A percentile compares a stretch with the other conserved stretches of the same genome.
phyloP scores from a whole-genome alignment of 2,888 invertebrate genomes.

The Lasioglossum vierecki region DNA sequence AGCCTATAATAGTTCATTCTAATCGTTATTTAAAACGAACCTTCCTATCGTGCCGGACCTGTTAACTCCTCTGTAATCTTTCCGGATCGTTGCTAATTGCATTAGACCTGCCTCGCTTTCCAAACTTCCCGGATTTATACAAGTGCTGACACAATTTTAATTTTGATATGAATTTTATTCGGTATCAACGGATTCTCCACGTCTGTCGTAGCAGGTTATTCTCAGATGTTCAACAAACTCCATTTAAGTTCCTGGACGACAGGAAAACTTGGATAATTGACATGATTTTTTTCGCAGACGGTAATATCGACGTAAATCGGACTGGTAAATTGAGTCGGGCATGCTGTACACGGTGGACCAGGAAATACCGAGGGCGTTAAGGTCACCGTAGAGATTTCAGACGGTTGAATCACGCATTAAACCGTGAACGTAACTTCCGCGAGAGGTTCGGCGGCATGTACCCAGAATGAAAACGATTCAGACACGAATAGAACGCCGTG shows the following conservation, averaged over 20 bases:
- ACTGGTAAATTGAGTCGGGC: neutral
- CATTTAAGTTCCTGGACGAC: neutral
- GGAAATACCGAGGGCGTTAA: neutral
- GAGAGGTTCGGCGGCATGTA: conserved; percentile 19
- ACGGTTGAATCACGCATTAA: conserved; percentile 34
- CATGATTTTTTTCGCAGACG: neutral
- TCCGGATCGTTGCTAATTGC: conserved; percentile 68
- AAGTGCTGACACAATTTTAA: neutral
- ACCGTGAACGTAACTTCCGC: conserved; percentile 35
- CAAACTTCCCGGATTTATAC: conserved; percentile 38
- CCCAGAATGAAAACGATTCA: conserved; percentile 27
- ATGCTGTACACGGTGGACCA: neutral
- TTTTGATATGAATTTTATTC: neutral
- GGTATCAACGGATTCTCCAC: neutral
- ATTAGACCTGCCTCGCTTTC: conserved; percentile 55
- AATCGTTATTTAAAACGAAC: conserved; percentile 79
- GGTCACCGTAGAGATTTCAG: conserved; percentile 20
- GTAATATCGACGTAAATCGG: neutral
- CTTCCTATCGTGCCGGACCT: conserved; percentile 70
- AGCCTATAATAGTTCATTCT: conserved; percentile 77
- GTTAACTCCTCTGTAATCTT: conserved; percentile 76
- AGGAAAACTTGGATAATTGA: neutral
- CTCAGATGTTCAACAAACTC: too few relatives aligned
- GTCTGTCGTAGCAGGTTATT: too few relatives aligned
- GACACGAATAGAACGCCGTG: conserved; percentile 35